Evolutionary conservation across 2,888 invertebrate species (phyloP).

Genomic region (Hypercompe scribonia): DNA sequence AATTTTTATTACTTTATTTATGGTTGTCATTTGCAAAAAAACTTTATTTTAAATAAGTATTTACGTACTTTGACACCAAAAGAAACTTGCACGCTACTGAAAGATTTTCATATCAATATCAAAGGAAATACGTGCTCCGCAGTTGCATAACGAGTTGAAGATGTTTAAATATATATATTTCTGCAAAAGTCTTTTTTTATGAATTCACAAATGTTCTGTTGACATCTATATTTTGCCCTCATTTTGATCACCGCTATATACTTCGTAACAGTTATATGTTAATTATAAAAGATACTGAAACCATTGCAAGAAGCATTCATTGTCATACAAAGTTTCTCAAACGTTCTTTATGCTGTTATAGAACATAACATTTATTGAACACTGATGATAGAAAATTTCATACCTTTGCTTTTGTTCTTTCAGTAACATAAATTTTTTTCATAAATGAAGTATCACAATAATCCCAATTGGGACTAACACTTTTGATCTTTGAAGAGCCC

Average conservation of each 20-base stretch:
- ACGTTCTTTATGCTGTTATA: background rate
- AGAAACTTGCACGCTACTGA: too few relatives aligned
- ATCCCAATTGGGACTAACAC: conserved; percentile 30
- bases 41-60: background rate
- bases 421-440: conserved; percentile 15
- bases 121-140: background rate
- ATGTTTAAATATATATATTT: background rate
- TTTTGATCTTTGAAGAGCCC: conserved; percentile 46
- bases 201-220: background rate
- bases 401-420: background rate
- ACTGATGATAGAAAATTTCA: background rate
- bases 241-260: background rate
- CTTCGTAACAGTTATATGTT: background rate
- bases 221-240: background rate
- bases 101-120: too few relatives aligned
- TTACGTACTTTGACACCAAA: background rate
- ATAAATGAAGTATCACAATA: conserved; percentile 34
- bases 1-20: background rate
- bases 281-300: background rate
- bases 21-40: background rate
- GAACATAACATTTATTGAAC: background rate
- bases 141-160: background rate
- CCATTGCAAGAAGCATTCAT: background rate
- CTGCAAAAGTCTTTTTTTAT: background rate
- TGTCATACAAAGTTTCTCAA: background rate